These are phyloP conservation scores for Drosophila mettleri DNA, from an alignment of 2,888 invertebrate genomes.

Conservation along the genomic window DNA sequence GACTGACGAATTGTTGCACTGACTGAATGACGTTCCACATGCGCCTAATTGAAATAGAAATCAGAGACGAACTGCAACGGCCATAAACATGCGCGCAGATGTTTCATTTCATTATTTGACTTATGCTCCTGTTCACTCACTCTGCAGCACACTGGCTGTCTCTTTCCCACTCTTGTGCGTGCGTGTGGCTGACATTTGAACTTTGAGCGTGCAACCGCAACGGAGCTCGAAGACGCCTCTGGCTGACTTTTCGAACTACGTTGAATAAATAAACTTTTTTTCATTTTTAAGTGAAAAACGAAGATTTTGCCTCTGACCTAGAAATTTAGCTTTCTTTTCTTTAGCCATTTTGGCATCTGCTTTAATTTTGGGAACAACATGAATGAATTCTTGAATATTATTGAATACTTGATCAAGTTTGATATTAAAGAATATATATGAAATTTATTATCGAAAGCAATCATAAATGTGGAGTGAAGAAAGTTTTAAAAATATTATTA, in stretches of 20 bases:
- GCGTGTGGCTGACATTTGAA: conserved; percentile 68
- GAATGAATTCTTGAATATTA: conserved; percentile 9
- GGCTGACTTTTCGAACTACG: conserved; percentile 22
- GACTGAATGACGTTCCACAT: conserved; percentile 60
- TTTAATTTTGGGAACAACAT: conserved; percentile 12
- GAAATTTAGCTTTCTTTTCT: conserved; percentile 71
- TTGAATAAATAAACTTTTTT: conserved; percentile 68
- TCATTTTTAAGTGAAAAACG: conserved; percentile 23
- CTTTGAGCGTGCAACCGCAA: conserved; percentile 71
- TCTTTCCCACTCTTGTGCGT: conserved; percentile 1
- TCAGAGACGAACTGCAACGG: conserved; percentile 48
- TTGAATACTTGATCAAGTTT: neutral
- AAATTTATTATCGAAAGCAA: neutral
- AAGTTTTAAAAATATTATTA: neutral
- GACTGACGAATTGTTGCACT: conserved; percentile 10
- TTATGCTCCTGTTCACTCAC: conserved; percentile 46
- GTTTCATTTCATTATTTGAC: conserved; percentile 70
- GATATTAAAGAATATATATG: neutral
- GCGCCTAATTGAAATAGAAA: conserved; percentile 72
- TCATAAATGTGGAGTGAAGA: neutral
- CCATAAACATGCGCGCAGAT: conserved; percentile 55
- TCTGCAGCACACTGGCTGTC: conserved; percentile 10
- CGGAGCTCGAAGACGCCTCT: conserved; percentile 20
- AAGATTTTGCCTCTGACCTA: conserved; percentile 56
- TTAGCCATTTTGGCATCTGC: conserved; percentile 20